Evolutionary conservation across 2,113 vertebrate species (phyloP).

Genomic region (Siniperca knerii): DNA sequence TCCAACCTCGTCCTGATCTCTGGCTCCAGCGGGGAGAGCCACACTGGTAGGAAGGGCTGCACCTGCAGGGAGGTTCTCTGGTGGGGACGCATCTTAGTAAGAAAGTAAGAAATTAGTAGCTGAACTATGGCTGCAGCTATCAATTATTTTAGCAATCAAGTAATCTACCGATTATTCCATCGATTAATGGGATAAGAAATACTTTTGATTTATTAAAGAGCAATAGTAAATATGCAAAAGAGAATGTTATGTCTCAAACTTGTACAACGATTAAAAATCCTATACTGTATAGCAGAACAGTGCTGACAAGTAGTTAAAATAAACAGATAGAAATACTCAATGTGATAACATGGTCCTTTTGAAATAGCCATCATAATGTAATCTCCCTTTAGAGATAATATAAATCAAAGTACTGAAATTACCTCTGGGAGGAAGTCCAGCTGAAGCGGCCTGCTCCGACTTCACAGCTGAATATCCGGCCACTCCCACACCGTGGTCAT

Average conservation of each 20-base stretch:
- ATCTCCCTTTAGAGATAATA: background rate
- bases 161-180: no score
- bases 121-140: background rate
- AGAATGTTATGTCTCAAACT: background rate
- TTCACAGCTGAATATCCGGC: conserved; percentile 86
- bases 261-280: background rate
- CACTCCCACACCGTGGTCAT: conserved; percentile 78
- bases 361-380: background rate
- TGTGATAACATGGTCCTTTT: no score
- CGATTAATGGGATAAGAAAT: no score
- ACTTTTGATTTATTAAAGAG: no score
- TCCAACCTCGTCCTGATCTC: conserved; percentile 91
- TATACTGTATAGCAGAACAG: background rate
- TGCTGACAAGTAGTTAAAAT: background rate
- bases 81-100: conserved; percentile 74
- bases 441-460: conserved; percentile 81
- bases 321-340: background rate
- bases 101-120: background rate
- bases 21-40: conserved; percentile 81
- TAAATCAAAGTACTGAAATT: background rate
- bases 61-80: conserved; percentile 79
- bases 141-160: no score
- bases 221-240: no score
- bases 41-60: conserved; percentile 71
- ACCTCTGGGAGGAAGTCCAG: conserved; percentile 81